Evolutionary conservation across 2,888 invertebrate species (phyloP).

Genomic region (Leptopilina drosophilae): DNA sequence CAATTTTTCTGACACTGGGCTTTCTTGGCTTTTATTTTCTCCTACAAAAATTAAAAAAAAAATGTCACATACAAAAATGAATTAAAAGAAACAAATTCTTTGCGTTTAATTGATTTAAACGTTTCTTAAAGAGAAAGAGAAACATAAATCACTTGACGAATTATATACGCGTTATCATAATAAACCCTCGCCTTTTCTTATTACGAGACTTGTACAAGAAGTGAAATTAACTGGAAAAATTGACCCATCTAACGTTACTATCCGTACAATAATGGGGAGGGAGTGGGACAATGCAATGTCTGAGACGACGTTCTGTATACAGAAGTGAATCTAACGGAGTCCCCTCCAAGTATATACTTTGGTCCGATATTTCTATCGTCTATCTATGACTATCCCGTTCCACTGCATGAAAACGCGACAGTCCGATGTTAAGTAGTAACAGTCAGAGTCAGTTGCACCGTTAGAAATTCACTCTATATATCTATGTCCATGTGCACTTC

Average conservation of each 20-base stretch:
- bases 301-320: conserved; percentile 1
- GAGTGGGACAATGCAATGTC: conserved; percentile 11
- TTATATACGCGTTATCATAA: conserved; percentile 26
- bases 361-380: conserved; percentile 26
- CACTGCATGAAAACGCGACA: conserved; percentile 28
- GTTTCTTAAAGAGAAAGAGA: conserved; percentile 15
- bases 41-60: too few relatives aligned
- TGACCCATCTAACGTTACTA: conserved; percentile 31
- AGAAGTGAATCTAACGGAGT: conserved; percentile 35
- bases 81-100: not conserved
- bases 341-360: conserved; percentile 14
- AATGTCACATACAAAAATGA: too few relatives aligned
- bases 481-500: conserved; percentile 1
- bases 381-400: conserved; percentile 37
- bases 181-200: not conserved
- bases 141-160: conserved; percentile 36
- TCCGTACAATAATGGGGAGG: not conserved
- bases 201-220: not conserved
- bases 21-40: too few relatives aligned
- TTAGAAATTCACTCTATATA: conserved; percentile 35
- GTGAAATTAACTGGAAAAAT: conserved; percentile 34
- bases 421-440: conserved; percentile 26
- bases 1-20: too few relatives aligned
- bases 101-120: conserved; percentile 27
- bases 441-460: conserved; percentile 39